These are phyloP conservation scores for Mirounga angustirostris DNA, from an alignment of 2,113 vertebrate genomes.

Conservation along the genomic window DNA sequence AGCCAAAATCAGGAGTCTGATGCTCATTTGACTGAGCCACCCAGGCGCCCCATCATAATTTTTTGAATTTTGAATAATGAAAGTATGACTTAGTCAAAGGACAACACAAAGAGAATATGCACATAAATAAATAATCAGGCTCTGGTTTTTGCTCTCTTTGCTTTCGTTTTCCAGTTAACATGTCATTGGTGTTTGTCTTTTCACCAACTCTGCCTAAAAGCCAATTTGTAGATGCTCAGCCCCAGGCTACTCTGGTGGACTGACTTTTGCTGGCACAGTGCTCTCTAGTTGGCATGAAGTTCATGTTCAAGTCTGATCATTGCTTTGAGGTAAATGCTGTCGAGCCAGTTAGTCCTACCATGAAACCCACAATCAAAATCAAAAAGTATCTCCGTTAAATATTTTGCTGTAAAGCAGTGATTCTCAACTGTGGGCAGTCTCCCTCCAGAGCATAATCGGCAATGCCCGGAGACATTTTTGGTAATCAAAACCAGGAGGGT, in stretches of 20 bases:
- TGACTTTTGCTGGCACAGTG: background rate
- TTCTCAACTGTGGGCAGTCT: background rate
- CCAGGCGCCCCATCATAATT: background rate
- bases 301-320: background rate
- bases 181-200: background rate
- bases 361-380: background rate
- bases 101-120: background rate
- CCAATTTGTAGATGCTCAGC: background rate
- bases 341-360: background rate
- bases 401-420: background rate
- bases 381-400: background rate
- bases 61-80: background rate
- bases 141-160: background rate
- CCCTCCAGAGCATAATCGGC: background rate
- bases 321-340: background rate
- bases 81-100: background rate
- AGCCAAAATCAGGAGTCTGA: background rate
- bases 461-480: background rate
- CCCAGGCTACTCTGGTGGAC: background rate
- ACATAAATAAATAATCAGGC: background rate
- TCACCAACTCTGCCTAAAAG: background rate
- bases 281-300: background rate
- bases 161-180: background rate
- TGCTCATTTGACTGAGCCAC: background rate
- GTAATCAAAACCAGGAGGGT: background rate